These are phyloP conservation scores for Rhagonycha lutea DNA, from an alignment of 2,888 invertebrate genomes.

Conservation along the genomic window DNA sequence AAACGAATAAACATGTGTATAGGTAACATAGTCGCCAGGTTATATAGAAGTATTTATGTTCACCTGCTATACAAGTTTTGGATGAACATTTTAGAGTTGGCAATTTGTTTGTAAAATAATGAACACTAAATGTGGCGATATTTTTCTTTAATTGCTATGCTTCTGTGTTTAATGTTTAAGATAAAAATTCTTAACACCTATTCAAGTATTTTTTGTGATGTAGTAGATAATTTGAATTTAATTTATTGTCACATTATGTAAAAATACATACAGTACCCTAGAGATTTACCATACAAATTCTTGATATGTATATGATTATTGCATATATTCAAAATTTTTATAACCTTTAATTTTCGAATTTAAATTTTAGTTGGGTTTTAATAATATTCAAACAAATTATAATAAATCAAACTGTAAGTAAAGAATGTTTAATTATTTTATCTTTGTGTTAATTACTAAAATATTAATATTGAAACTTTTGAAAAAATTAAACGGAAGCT, in stretches of 20 bases:
- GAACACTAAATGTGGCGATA: slow-evolving; percentile 25
- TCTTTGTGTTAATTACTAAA: background rate
- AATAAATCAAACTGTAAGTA: background rate
- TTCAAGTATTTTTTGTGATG: slow-evolving; percentile 31
- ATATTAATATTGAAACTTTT: background rate
- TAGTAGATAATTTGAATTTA: slow-evolving; percentile 36
- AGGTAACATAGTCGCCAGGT: slow-evolving; percentile 38
- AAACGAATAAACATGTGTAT: slow-evolving; percentile 41
- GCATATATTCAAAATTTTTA: slow-evolving; percentile 31
- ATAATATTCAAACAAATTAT: slow-evolving; percentile 1
- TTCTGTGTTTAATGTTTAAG: slow-evolving; percentile 31
- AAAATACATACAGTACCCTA: slow-evolving; percentile 30
- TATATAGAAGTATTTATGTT: slow-evolving; percentile 35
- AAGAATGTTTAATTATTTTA: background rate
- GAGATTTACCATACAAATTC: slow-evolving; percentile 31
- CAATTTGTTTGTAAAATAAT: slow-evolving; percentile 36
- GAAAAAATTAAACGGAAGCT: slow-evolving; percentile 21
- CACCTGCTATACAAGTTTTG: slow-evolving; percentile 38
- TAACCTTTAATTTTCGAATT: slow-evolving; percentile 25
- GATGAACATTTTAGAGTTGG: slow-evolving; percentile 30
- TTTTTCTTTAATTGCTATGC: slow-evolving; percentile 34
- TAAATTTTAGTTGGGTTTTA: slow-evolving; percentile 13
- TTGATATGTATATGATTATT: slow-evolving; percentile 34
- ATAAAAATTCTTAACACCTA: slow-evolving; percentile 39
- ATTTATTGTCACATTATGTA: slow-evolving; percentile 30